These are phyloP conservation scores for Drosophila barbarae DNA, from an alignment of 2,888 invertebrate genomes.

Conservation along the genomic window DNA sequence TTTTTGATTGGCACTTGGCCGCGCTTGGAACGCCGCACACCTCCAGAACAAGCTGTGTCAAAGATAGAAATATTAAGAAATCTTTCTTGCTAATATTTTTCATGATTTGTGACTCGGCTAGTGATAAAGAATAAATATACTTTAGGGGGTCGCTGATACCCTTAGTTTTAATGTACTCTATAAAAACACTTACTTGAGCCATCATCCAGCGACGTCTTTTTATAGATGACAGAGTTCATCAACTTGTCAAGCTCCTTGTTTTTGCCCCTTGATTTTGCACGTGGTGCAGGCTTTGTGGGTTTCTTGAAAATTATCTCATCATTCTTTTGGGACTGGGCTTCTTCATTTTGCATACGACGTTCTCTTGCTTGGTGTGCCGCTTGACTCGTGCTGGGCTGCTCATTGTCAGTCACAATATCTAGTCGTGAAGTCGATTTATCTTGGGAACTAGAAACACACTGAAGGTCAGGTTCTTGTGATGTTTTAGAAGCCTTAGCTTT, in stretches of 20 bases:
- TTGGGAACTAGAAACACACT: background rate
- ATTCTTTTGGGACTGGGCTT: background rate
- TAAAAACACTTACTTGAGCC: constrained; percentile 1
- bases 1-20: constrained; percentile 58
- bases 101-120: no score
- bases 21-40: constrained; percentile 67
- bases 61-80: background rate
- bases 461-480: background rate
- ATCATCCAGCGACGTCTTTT: background rate
- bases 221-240: background rate
- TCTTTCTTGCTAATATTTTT: background rate
- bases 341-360: background rate
- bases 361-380: constrained; percentile 17
- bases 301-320: constrained; percentile 53
- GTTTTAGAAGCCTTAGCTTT: background rate
- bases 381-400: constrained; percentile 28
- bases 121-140: no score
- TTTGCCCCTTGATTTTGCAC: constrained; percentile 14
- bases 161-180: background rate
- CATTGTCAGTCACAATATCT: constrained; percentile 5
- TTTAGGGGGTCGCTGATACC: background rate
- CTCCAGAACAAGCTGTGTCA: background rate
- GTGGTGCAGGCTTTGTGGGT: constrained; percentile 49
- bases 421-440: background rate
- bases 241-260: constrained; percentile 19